Conservation (phyloP, 2,797 vertebrate genomes). For the Apodemus agrarius region DNA sequence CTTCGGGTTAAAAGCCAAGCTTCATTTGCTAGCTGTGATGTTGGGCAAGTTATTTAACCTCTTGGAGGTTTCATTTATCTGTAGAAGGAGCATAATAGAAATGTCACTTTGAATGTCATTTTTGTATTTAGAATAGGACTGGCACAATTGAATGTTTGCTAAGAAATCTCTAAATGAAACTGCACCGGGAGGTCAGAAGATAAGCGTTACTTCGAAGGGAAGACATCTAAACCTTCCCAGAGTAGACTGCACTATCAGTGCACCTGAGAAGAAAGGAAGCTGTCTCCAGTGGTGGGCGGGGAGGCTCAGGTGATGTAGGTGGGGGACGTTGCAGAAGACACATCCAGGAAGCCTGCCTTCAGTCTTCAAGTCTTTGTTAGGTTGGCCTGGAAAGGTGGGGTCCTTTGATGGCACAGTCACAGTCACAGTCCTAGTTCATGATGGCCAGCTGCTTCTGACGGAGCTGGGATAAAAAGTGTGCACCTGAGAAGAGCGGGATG, state of each 20-base stretch:
- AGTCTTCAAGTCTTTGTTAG: background rate
- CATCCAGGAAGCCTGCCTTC: background rate
- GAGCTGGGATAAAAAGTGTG: background rate
- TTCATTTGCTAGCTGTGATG: background rate
- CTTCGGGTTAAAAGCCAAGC: background rate
- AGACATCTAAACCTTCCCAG: background rate
- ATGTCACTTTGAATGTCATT: background rate
- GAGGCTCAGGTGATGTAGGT: background rate
- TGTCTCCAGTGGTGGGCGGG: background rate
- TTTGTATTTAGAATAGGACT: background rate
- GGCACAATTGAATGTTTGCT: background rate
- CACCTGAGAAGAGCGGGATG: background rate
- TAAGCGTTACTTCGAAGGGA: background rate
- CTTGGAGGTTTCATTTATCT: background rate
- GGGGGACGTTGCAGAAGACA: background rate
- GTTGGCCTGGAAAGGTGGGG: background rate
- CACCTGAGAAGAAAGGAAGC: background rate
- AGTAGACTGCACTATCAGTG: too few species aligned
- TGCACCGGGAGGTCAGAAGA: background rate
- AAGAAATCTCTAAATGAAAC: too few species aligned
- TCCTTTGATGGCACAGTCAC: background rate
- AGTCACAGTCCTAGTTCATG: background rate
- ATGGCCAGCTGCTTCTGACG: background rate
- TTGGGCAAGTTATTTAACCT: background rate
- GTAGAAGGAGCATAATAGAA: background rate